Base-by-base conservation (phyloP, 2,888 invertebrate species). In the Drosophila macrospina region DNA sequence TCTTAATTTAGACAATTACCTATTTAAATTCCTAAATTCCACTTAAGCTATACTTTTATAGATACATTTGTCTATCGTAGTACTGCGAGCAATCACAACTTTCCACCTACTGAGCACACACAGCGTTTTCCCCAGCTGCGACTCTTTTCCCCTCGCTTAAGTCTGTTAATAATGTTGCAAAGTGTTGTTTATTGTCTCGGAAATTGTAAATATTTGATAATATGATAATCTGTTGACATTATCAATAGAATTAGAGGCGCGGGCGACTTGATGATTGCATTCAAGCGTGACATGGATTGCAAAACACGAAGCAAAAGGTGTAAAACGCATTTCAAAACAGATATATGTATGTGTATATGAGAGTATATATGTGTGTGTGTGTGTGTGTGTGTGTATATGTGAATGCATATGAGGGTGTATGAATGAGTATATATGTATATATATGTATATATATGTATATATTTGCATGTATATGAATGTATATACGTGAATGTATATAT, bases 131-230 rank as follows among this genome's bases (percentile, higher is more conserved):
- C n/a, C n/a, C n/a, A n/a, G n/a, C n/a, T n/a, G n/a, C n/a, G n/a
- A 26, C 42, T 8, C 30, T 13, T n/a, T 16, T 0, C 5, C 0
- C 2, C 11, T 41, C 20, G 20, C 20, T 11, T 5, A 11, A 41
- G 20, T 41, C 20, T 6, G 20, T 20, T 11, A 41, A 41, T 41
- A 41, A 41, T 20, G 41, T 41, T 41, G 20, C 11, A 41, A 41
- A 41, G 41, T 41, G 41, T 41, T 41, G 41, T 20, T 41, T 11
- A 41, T 26, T 15, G n/a, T 30, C 13, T 42, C 50, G 52, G 10
- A 57, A 44, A 48, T 50, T 63, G 69, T 69, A 77, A 59, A 60
- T 64, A 59, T 51, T 56, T 72, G 77, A 61, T 69, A 41, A 77
- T 64, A 37, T 57, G 75, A 45, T 69, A 76, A 76, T 52, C 64